Evolutionary conservation across 1,140 invertebrate genomes (phyloP), one percentile per base, ranked within the genome.

Genomic region (Teleopsis dalmanni): DNA sequence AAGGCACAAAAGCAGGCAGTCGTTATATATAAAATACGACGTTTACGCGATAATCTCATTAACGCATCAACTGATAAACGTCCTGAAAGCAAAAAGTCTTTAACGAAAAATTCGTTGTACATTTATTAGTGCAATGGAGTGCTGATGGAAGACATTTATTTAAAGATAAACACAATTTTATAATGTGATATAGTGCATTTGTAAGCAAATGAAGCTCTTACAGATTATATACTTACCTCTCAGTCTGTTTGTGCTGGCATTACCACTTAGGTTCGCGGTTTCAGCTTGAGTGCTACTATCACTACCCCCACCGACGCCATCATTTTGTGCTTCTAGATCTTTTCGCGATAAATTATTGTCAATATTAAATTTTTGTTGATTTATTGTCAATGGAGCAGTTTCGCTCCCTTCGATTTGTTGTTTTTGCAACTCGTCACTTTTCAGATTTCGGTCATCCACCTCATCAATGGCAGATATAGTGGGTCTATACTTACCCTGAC

Each of bases 51-150:
- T 14, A 67, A 46, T 10, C 56, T 55, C 65, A 67, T 67, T 21
- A 67, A 29, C 0, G 65, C 65, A 29, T 67, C 65, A 10, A 67
- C 52, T 31, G 64, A 67, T 6, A 60, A 52, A n/a, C 65, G 65
- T 54, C 65, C 65, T 65, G 64, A 58, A 59, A 67, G 58, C 53
- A 67, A 54, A 55, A 67, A 57, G 34, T 61, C 61, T 67, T 43
- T 53, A 52, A 43, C 34, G 29, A 33, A 51, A 21, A 33, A 26
- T 9, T 31, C 7, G 27, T 31, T 31, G 7, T n/a, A n/a, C n/a
- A n/a, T n/a, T 31, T 31, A 31, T 31, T 7, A 31, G 7, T 31
- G 7, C n/a, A 31, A 31, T 31, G 7, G 27, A 33, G 27, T 11
- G 2, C 10, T 29, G n/a, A 29, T 6, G 14, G 8, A 26, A 27